These are phyloP conservation scores for Thunnus thynnus DNA, from an alignment of 2,113 vertebrate genomes.

Conservation along the genomic window DNA sequence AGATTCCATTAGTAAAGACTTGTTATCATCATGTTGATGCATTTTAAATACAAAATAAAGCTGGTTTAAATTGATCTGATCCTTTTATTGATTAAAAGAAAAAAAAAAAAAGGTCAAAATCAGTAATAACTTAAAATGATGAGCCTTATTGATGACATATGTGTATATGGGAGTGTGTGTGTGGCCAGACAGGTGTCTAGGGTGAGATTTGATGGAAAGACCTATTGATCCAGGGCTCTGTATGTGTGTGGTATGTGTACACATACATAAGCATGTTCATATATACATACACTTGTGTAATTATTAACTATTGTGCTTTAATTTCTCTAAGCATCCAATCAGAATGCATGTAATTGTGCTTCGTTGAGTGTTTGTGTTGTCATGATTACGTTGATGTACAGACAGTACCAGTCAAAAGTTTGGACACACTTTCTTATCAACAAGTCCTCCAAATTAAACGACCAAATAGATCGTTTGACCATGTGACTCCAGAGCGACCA, in stretches of 20 bases:
- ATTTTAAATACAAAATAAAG: background rate
- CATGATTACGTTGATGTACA: too few relatives aligned
- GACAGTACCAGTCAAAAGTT: too few relatives aligned
- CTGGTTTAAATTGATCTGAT: background rate
- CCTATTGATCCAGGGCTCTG: slow-evolving; percentile 2
- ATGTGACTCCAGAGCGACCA: too few relatives aligned
- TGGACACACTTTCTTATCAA: background rate
- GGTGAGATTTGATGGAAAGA: background rate
- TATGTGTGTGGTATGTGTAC: background rate
- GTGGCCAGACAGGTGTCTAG: background rate
- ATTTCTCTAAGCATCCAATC: background rate
- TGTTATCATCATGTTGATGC: too few relatives aligned
- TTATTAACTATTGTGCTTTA: background rate
- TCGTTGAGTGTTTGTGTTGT: background rate
- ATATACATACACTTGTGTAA: background rate
- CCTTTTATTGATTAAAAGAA: background rate
- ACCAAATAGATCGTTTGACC: too few relatives aligned
- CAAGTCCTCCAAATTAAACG: too few relatives aligned
- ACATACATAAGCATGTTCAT: background rate
- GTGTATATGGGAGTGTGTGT: background rate
- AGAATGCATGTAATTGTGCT: background rate
- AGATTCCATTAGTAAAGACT: too few relatives aligned
- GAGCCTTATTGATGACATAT: background rate
- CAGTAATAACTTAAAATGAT: background rate
- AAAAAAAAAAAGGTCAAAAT: too few relatives aligned